Conservation (phyloP, 2,888 invertebrate species). For the Exocentrus adspersus region DNA sequence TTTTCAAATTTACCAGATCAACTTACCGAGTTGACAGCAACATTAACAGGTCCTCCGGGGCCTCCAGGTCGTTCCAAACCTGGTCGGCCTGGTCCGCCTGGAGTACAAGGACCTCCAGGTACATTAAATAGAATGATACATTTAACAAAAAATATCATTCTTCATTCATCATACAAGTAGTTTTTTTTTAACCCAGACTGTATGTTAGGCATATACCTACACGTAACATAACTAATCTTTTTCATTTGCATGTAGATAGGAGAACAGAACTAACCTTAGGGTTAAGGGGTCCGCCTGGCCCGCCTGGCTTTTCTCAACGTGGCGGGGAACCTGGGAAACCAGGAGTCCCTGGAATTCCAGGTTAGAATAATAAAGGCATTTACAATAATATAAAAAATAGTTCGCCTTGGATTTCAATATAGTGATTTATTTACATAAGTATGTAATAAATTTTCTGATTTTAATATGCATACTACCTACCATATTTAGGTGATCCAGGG, state of each 20-base stretch:
- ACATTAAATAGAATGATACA: slow-evolving; percentile 36
- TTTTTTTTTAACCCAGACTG: no score
- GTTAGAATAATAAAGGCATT: no score
- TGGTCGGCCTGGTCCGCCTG: slow-evolving; percentile 77
- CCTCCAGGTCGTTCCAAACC: slow-evolving; percentile 73
- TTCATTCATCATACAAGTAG: no score
- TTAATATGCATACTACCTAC: no score
- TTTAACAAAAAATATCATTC: neutral
- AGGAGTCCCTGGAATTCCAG: slow-evolving; percentile 70
- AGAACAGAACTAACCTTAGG: slow-evolving; percentile 69
- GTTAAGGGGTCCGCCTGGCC: slow-evolving; percentile 77
- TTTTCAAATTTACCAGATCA: slow-evolving; percentile 68
- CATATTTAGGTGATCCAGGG: slow-evolving; percentile 71
- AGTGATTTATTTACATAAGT: no score
- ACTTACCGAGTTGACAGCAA: slow-evolving; percentile 74
- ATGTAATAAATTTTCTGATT: no score
- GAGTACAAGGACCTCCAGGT: slow-evolving; percentile 76
- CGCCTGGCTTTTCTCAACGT: slow-evolving; percentile 66
- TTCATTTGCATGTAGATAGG: slow-evolving; percentile 64
- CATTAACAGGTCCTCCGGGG: slow-evolving; percentile 73
- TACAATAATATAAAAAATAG: no score
- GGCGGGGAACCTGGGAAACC: slow-evolving; percentile 67
- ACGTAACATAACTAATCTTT: slow-evolving; percentile 8
- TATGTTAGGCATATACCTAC: no score
- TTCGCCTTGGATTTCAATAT: no score